Base-by-base conservation (phyloP, 64 coral and sea anemone species). In the Cladopsammia gracilis region DNA sequence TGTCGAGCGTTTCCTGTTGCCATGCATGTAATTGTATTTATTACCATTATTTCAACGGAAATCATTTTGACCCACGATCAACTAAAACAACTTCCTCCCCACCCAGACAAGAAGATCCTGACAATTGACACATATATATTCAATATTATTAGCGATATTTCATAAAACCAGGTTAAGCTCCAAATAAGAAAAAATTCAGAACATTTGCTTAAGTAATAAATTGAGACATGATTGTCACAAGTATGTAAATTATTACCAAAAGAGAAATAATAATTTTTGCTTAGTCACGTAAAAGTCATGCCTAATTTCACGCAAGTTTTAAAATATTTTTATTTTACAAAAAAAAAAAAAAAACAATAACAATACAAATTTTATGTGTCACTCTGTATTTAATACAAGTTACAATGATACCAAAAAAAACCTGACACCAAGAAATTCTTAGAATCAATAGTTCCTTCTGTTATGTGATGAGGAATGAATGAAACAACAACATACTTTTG, bases 1-100 rank as follows among this genome's bases (percentile, higher is more conserved):
- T 20, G 20, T 68, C 50, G 60, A 66, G 50, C 62, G 64, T 84
- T 84, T 84, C 80, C 80, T 67, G 62, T 67, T 84, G 44, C 34
- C 20, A 50, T 16, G 45, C 16, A 75, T 75, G 19, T 19, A 53
- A 23, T 50, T 67, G 8, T 64, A 15, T 45, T 26, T 84, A 8
- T 44, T 68, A n/a, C 44, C 65, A 48, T 34, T 43, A 62, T 24
- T 84, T 84, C n/a, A 67, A 15, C 42, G 44, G 80, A 84, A 84
- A 67, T 15, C 8, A 12, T 84, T 84, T 68, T 84, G 18, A 66
- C 61, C 6, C 47, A 68, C 44, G 16, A 22, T 84, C 16, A 62
- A 62, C 43, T 45, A 3, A 72, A 44, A 25, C 25, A 46, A 66
- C n/a, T 84, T 68, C 80, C 62, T 68, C 80, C 80, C 43, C 60